Evolutionary conservation across 2,113 vertebrate species (phyloP).

Genomic region (Aspiorhynchus laticeps): DNA sequence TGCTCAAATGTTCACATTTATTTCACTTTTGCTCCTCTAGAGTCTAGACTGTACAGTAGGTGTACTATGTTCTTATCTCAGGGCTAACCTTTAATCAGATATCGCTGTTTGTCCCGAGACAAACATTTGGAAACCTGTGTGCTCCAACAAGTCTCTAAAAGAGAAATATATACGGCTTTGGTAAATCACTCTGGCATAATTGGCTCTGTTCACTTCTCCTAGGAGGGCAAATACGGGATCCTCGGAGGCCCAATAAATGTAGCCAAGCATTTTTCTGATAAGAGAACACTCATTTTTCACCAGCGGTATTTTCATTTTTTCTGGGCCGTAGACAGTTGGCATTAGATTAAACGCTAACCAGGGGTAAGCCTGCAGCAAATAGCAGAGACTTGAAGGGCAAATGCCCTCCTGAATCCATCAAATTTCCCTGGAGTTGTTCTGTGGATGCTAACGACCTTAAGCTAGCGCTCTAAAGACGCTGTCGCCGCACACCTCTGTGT

Average conservation of each 20-base stretch:
- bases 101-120: neutral
- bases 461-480: constrained; percentile 70
- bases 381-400: constrained; percentile 78
- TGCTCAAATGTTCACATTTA: neutral
- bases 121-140: constrained; percentile 48
- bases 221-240: constrained; percentile 69
- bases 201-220: constrained; percentile 75
- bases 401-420: constrained; percentile 79
- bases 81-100: neutral
- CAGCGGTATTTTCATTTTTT: constrained; percentile 77
- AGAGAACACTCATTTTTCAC: constrained; percentile 77
- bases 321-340: constrained; percentile 73
- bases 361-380: constrained; percentile 75
- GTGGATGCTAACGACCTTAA: constrained; percentile 76
- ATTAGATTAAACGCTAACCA: constrained; percentile 79
- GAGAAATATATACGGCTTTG: constrained; percentile 66
- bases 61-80: neutral
- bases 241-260: constrained; percentile 74
- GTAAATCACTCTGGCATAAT: constrained; percentile 78
- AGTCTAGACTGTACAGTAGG: neutral
- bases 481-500: neutral
- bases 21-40: neutral
- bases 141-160: constrained; percentile 72
- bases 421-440: constrained; percentile 16
- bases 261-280: constrained; percentile 73